phyloP scores from a whole-genome alignment of 2,888 invertebrate genomes.

The Trissoscelio sp. region DNA sequence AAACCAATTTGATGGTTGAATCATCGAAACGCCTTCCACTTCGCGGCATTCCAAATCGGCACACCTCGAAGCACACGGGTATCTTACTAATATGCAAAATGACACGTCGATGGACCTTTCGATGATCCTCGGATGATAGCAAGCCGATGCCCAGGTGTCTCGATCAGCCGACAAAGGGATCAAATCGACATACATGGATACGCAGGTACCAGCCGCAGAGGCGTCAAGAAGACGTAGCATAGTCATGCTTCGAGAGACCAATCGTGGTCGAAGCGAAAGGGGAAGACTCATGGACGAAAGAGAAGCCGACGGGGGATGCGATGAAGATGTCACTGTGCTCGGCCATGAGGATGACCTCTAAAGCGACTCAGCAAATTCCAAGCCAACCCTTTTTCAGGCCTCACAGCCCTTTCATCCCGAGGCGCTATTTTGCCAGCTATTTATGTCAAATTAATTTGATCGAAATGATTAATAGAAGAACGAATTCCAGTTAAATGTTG shows the following conservation, averaged over 20 bases:
- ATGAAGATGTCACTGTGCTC: conserved; percentile 77
- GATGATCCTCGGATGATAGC: conserved; percentile 70
- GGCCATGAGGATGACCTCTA: conserved; percentile 72
- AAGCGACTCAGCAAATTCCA: conserved; percentile 79
- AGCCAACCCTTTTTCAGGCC: conserved; percentile 58
- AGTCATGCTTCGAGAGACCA: conserved; percentile 65
- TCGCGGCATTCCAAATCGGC: conserved; percentile 62
- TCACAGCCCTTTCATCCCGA: conserved; percentile 62
- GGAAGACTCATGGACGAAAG: conserved; percentile 51
- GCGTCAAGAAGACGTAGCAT: conserved; percentile 67
- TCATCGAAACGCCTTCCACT: conserved; percentile 44
- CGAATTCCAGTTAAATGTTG: conserved; percentile 24
- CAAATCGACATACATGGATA: conserved; percentile 60
- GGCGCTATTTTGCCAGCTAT: conserved; percentile 52
- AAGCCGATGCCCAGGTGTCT: conserved; percentile 72
- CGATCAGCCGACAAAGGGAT: conserved; percentile 72
- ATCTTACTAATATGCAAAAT: conserved; percentile 66
- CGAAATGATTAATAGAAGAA: conserved; percentile 49
- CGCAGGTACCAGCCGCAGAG: conserved; percentile 62
- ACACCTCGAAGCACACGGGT: conserved; percentile 49
- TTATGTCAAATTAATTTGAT: conserved; percentile 64
- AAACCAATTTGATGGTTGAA: neutral
- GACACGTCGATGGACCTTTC: conserved; percentile 70
- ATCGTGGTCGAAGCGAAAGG: conserved; percentile 34
- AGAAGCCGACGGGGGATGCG: conserved; percentile 63